Base-by-base conservation (phyloP, 2,113 vertebrate species). In the Alethe castanea region DNA sequence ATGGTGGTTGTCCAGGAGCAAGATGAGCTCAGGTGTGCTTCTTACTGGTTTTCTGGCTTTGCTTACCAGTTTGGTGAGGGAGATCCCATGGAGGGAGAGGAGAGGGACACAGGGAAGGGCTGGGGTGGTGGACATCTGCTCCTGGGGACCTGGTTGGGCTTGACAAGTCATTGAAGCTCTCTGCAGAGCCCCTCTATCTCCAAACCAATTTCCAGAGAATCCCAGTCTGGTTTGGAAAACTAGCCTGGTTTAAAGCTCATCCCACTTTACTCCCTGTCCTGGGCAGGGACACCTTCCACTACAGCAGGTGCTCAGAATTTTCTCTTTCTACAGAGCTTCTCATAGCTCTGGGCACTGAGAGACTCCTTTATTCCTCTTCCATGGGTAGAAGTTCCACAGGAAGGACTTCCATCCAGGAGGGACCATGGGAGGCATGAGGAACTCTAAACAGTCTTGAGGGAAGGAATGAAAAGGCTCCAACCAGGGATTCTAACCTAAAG, bases 351-450 rank as follows among this genome's bases (percentile, higher is more conserved):
- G 54, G 36, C 45, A 20, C 31, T 2, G 3, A 48, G 71, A 29
- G 24, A 33, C 29, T 42, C 13, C 0, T 45, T 61, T 20, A 11
- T 90, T 48, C 53, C 38, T 0, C 7, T 35, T 8, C 8, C 29
- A 48, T 0, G 1, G 22, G 36, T 42, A 56, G 48, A 65, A n/a
- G 22, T 35, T 12, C 13, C 22, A 36, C 0, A 0, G 42, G 64
- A 61, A 61, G 67, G 45, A 12, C 12, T 53, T 12, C 24, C 16
- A n/a, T 6, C 28, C 54, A 5, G 64, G 31, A 31, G 38, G 29
- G 19, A 26, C 14, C 48, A 6, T 0, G 1, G 25, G 31, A 64
- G 36, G 38, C 14, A 0, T 2, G 18, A 48, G 50, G 25, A 25
- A 9, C n/a, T 18, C 2, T 2, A 4, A 22, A 50, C 36, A 6